Conservation (phyloP, 2,797 vertebrate genomes). For the Halcyon chelicuti region DNA sequence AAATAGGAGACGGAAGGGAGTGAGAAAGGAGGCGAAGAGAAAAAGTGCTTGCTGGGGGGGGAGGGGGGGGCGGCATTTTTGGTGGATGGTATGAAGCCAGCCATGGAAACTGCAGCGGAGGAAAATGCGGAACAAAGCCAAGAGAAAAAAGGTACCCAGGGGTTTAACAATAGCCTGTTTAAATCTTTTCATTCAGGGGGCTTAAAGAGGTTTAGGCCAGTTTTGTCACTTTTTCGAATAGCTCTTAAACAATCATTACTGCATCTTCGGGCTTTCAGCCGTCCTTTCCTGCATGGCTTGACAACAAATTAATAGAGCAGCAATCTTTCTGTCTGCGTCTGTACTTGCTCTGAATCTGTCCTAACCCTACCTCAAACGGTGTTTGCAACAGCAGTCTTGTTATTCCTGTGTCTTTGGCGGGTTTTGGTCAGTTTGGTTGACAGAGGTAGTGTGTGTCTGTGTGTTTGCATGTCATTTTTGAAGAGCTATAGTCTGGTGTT, state of each 20-base stretch:
- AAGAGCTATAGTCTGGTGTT: neutral
- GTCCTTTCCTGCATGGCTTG: slow-evolving; percentile 56
- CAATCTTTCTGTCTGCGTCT: slow-evolving; percentile 31
- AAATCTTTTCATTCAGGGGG: slow-evolving; percentile 81
- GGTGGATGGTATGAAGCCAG: slow-evolving; percentile 90
- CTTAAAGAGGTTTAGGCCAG: slow-evolving; percentile 70
- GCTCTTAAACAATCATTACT: slow-evolving; percentile 70
- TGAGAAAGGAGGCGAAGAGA: slow-evolving; percentile 80
- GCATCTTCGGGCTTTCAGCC: slow-evolving; percentile 53
- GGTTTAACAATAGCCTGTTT: slow-evolving; percentile 84
- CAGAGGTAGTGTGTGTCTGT: slow-evolving; percentile 17
- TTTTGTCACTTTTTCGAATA: slow-evolving; percentile 74
- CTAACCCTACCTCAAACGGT: neutral
- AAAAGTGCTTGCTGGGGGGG: slow-evolving; percentile 80
- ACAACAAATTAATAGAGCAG: slow-evolving; percentile 64
- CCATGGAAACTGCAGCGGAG: slow-evolving; percentile 94
- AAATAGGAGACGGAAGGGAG: slow-evolving; percentile 81
- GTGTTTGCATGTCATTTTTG: slow-evolving; percentile 4
- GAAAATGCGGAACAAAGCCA: slow-evolving; percentile 90
- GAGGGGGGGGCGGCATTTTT: slow-evolving; percentile 87
- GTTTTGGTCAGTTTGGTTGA: slow-evolving; percentile 36
- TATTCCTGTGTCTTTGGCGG: neutral
- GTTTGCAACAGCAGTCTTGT: neutral
- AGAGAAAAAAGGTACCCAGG: slow-evolving; percentile 92
- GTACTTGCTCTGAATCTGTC: slow-evolving; percentile 40